phyloP scores from a whole-genome alignment of 2,113 vertebrate genomes.

The Prietella phreatophila region DNA sequence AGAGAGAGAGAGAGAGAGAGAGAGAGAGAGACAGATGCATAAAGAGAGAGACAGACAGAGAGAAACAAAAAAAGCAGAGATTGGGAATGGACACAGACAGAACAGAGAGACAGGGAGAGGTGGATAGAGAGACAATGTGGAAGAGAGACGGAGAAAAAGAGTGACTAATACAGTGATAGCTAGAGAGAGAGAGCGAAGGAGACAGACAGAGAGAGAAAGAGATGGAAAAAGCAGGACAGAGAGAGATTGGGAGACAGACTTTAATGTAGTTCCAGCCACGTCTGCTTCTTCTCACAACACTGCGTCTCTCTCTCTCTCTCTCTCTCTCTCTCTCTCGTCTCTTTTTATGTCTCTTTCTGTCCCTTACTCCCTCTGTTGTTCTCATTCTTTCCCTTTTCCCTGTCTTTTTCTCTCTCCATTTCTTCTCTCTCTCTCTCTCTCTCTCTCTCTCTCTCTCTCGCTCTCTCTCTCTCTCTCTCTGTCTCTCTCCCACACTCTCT shows the following conservation, averaged over 20 bases:
- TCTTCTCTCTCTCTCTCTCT: conserved; percentile 23
- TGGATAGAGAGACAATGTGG: neutral
- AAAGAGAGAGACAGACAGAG: neutral
- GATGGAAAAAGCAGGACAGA: too few relatives aligned
- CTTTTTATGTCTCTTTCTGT: conserved; percentile 20
- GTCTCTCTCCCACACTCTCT: conserved; percentile 29
- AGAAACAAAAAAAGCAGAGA: neutral
- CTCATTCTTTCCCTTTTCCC: conserved; percentile 25
- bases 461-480: conserved; percentile 15
- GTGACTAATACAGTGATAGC: neutral
- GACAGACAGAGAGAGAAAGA: neutral
- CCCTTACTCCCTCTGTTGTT: conserved; percentile 10
- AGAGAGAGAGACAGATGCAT: neutral
- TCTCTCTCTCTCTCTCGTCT: conserved; percentile 14
- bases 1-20: neutral
- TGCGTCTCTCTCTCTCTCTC: conserved; percentile 49
- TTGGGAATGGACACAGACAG: neutral
- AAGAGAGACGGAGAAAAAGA: neutral
- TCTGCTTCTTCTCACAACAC: conserved; percentile 48
- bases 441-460: conserved; percentile 39
- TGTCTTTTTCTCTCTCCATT: neutral
- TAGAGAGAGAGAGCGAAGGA: neutral
- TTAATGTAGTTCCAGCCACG: conserved; percentile 31
- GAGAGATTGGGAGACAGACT: neutral
- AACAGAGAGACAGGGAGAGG: neutral